phyloP scores from a whole-genome alignment of 35 echinoderm and acorn worm genomes.

The Acanthaster planci region DNA sequence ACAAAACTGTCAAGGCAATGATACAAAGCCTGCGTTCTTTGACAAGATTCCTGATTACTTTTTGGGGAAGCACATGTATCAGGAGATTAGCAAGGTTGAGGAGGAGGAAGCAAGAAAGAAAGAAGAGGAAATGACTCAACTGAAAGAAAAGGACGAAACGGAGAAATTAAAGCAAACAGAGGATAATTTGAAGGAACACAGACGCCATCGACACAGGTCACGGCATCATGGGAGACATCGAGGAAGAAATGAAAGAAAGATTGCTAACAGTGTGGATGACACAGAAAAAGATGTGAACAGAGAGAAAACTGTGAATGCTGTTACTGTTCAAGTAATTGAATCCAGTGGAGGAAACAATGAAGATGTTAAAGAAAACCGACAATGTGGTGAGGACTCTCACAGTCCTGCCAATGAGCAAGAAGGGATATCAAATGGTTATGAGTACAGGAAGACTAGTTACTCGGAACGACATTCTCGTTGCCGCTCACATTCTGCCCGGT shows the following conservation, averaged over 20 bases:
- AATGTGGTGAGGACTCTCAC: too few species aligned
- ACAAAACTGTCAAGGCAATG: background rate
- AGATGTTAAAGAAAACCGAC: too few species aligned
- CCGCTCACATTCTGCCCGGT: background rate
- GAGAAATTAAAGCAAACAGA: background rate
- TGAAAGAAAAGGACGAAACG: background rate
- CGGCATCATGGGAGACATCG: background rate
- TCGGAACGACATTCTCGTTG: conserved; percentile 3
- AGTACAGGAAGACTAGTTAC: background rate
- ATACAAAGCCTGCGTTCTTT: conserved; percentile 27
- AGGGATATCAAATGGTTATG: too few species aligned
- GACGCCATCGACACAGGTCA: background rate
- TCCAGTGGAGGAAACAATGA: too few species aligned
- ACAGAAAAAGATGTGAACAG: too few species aligned
- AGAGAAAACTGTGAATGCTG: too few species aligned
- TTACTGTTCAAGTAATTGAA: too few species aligned
- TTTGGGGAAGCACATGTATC: conserved; percentile 32
- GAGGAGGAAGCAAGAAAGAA: background rate
- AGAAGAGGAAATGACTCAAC: conserved; percentile 3
- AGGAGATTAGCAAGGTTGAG: conserved; percentile 16
- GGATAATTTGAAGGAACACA: background rate
- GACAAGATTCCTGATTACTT: conserved; percentile 48
- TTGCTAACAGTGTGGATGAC: too few species aligned
- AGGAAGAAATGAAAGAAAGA: too few species aligned
- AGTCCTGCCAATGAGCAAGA: too few species aligned